A percentile compares a stretch with the other conserved stretches of the same genome.
These are phyloP conservation scores for Pangasius sanitwongsei DNA, from an alignment of 2,797 vertebrate genomes.

Conservation along the genomic window DNA sequence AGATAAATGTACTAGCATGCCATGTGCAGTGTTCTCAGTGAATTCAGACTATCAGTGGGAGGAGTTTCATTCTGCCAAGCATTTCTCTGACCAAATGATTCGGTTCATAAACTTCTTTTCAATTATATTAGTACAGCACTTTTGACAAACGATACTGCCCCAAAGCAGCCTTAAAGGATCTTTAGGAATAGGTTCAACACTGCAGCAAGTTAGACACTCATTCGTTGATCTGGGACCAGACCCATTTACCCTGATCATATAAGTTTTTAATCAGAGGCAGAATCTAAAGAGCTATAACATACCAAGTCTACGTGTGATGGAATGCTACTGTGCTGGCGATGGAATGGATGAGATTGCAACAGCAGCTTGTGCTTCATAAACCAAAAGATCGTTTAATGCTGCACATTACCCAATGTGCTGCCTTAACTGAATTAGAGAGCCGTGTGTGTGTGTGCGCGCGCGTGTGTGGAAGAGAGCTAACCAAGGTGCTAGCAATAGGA, in stretches of 20 bases:
- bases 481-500: constrained; percentile 4
- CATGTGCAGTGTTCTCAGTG: background rate
- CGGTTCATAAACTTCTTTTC: background rate
- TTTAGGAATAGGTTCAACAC: background rate
- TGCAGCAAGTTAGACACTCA: background rate
- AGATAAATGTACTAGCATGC: constrained; percentile 1
- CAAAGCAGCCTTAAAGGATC: background rate
- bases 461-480: background rate
- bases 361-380: background rate
- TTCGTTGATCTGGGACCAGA: background rate
- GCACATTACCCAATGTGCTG: background rate
- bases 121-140: too few species aligned
- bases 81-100: background rate
- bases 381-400: background rate
- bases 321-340: background rate
- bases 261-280: background rate
- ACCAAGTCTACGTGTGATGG: too few species aligned
- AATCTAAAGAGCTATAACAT: background rate
- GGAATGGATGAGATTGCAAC: background rate
- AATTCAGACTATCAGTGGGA: background rate
- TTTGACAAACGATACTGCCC: background rate
- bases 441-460: background rate
- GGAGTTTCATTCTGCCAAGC: background rate
- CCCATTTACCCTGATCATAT: background rate
- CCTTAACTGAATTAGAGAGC: background rate